A percentile compares a stretch with the other conserved stretches of the same genome.
Conservation (phyloP, 2,113 vertebrate genomes). For the Gobiocypris rarus region DNA sequence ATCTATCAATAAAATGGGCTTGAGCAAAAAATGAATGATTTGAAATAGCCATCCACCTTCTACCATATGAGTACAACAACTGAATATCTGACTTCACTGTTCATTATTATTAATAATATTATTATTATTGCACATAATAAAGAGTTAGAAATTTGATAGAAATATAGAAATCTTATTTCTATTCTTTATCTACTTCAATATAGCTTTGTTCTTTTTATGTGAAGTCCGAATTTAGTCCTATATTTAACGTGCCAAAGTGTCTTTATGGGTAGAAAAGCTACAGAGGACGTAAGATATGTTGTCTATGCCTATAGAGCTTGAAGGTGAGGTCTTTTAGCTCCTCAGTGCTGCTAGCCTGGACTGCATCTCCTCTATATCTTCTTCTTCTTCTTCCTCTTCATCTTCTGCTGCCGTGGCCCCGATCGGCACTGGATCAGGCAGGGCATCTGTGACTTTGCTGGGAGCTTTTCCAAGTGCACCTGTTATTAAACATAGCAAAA, state of each 20-base stretch:
- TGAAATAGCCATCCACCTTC: conserved; percentile 2
- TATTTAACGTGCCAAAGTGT: not conserved
- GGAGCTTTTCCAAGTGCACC: conserved; percentile 97
- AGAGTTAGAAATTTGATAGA: no score
- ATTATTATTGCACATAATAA: no score
- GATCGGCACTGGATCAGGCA: conserved; percentile 84
- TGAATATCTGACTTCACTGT: not conserved
- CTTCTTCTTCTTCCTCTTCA: conserved; percentile 77
- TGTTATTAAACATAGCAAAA: conserved; percentile 59
- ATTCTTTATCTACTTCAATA: not conserved
- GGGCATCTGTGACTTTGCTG: conserved; percentile 91
- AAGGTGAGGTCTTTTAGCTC: conserved; percentile 77
- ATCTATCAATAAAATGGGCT: conserved; percentile 2
- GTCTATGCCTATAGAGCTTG: conserved; percentile 27
- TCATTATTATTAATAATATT: not conserved
- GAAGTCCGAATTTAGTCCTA: conserved; percentile 27
- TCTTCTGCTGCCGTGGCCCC: conserved; percentile 85
- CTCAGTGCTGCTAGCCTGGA: conserved; percentile 89
- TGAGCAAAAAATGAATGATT: conserved; percentile 3
- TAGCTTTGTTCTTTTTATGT: not conserved
- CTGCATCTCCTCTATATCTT: conserved; percentile 96
- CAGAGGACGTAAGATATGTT: conserved; percentile 26
- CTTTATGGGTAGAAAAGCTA: conserved; percentile 16
- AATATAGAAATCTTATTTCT: not conserved
- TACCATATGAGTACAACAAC: not conserved